Evolutionary conservation across 1,140 invertebrate genomes (phyloP).

Genomic region (Spodoptera litura): DNA sequence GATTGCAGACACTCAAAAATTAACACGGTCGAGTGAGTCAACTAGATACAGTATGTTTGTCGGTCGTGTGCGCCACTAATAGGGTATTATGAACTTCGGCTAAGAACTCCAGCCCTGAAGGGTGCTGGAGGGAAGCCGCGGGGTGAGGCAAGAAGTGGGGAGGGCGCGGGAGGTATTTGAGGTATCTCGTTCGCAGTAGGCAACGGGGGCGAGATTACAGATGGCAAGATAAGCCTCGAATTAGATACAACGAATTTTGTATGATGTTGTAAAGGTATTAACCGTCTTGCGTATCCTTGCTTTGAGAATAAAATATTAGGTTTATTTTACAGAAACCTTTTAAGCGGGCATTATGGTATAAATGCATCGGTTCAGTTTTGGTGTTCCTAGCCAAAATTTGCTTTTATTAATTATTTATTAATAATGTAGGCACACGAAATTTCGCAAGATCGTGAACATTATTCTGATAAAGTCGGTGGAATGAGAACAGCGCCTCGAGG

Average conservation of each 20-base stretch:
- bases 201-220: constrained; percentile 78
- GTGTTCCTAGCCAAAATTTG: constrained; percentile 14
- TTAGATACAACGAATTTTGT: constrained; percentile 84
- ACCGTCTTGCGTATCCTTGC: constrained; percentile 66
- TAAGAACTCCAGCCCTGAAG: constrained; percentile 66
- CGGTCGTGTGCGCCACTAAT: constrained; percentile 73
- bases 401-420: constrained; percentile 22
- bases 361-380: constrained; percentile 20
- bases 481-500: constrained; percentile 24
- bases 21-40: constrained; percentile 36
- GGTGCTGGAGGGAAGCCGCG: constrained; percentile 55
- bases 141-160: constrained; percentile 43
- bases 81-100: constrained; percentile 82
- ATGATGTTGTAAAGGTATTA: constrained; percentile 82
- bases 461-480: constrained; percentile 14
- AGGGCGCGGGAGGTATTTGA: constrained; percentile 66
- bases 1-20: constrained; percentile 40
- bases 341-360: constrained; percentile 60
- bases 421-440: constrained; percentile 3
- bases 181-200: constrained; percentile 67
- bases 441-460: not conserved
- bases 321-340: constrained; percentile 75
- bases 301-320: constrained; percentile 83
- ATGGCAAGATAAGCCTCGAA: constrained; percentile 83
- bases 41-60: constrained; percentile 54